Conservation (phyloP, 2,888 invertebrate genomes). For the Pedicia rivosa region DNA sequence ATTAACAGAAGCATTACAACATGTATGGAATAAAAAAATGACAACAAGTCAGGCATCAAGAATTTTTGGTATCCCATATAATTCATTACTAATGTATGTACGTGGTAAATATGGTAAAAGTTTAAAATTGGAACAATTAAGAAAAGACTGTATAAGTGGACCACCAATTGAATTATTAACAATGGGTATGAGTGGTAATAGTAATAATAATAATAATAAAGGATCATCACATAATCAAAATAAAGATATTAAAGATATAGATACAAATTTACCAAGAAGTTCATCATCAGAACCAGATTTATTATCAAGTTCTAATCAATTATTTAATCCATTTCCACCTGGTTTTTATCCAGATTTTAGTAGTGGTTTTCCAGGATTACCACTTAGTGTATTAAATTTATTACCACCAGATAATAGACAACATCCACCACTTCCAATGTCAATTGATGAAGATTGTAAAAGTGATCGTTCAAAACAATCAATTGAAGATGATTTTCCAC, state of each 20-base stretch:
- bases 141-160: conserved; percentile 76
- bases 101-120: conserved; percentile 88
- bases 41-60: conserved; percentile 83
- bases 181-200: conserved; percentile 35
- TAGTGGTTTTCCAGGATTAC: conserved; percentile 58
- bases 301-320: conserved; percentile 41
- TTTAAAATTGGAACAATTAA: conserved; percentile 68
- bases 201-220: conserved; percentile 39
- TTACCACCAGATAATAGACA: conserved; percentile 57
- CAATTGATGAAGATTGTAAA: conserved; percentile 47
- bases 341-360: conserved; percentile 75
- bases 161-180: conserved; percentile 53
- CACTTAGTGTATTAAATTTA: conserved; percentile 70
- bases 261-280: conserved; percentile 34
- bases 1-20: conserved; percentile 75
- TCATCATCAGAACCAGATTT: conserved; percentile 51
- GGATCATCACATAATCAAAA: conserved; percentile 23
- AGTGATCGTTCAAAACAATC: conserved; percentile 45
- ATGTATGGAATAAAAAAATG: conserved; percentile 94
- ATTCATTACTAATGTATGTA: conserved; percentile 81
- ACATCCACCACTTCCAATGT: conserved; percentile 37
- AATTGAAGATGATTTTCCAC: conserved; percentile 38
- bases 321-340: conserved; percentile 63
- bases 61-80: conserved; percentile 87
- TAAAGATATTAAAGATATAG: conserved; percentile 24